Evolutionary conservation across 2,797 vertebrate genomes (phyloP), one percentile per base, ranked within the genome.

Genomic region (Diglossa cyanea): DNA sequence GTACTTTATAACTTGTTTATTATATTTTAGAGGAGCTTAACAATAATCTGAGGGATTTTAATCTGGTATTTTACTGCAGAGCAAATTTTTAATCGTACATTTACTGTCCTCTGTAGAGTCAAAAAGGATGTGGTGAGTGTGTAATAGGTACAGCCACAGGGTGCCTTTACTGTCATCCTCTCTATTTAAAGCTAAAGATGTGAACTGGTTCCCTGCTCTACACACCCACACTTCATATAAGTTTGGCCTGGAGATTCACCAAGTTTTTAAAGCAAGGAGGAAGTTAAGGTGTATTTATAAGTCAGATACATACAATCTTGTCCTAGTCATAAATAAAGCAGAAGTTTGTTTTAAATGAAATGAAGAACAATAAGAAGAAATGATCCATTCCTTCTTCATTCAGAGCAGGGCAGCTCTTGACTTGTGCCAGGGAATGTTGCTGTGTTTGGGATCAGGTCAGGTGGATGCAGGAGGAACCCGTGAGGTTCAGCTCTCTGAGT

Each of bases 401-500:
- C 1, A 6, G 67, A 70, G n/a, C 30, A 71, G 62, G 62, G 73
- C 61, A 60, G 67, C 47, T 57, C 45, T 42, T 44, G 67, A 4
- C 30, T n/a, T 33, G 8, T 23, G 39, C 2, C 51, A 37, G 42
- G 9, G 68, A 19, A 3, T 11, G 21, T 21, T 51, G 2, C 74
- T 51, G 60, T 55, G 72, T 40, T 66, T 30, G 70, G 44, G 47
- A 4, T 70, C 71, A 26, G 40, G 6, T 45, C 23, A 19, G 73
- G 67, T 6, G 10, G 25, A 10, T 26, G 33, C 9, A 17, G 11
- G n/a, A 44, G 20, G 67, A 31, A 5, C 42, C 63, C 47, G 39
- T 13, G 54, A 61, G 20, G n/a, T 57, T 55, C 14, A n/a, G 10
- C 67, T 51, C 40, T 48, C 18, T 0, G 0, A 39, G 26, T 14